Evolutionary conservation across 1,140 invertebrate genomes (phyloP), one percentile per base, ranked within the genome.

Genomic region (Zeugodacus cucurbitae): DNA sequence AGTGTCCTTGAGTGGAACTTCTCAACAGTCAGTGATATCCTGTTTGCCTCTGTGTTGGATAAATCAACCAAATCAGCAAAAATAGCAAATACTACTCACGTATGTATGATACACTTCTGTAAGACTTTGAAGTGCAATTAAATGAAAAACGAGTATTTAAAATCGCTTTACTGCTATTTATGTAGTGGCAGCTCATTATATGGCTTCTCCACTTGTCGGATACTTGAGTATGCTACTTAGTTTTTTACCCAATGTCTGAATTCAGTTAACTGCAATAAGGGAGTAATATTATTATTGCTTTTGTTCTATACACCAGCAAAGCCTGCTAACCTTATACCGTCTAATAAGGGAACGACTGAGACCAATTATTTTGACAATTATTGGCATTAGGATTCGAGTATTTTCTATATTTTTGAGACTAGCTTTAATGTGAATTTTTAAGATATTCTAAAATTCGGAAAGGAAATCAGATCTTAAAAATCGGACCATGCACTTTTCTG

Each of bases 1-100:
- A 74, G 70, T 74, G 70, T 74, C 70, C 70, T 74, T 74, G 70
- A 74, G 1, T 37, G 32, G n/a, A 41, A 74, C 70, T 74, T 34
- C 22, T 29, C 70, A 74, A 74, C 70, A 74, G 70, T 41, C 70
- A 41, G 4, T n/a, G 70, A 74, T 74, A 74, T 74, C 6, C 29
- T 41, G 34, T 34, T 37, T 37, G 32, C 17, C 11, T 44, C 11
- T 44, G 37, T 41, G 32, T 41, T 74, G 70, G 22, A 11, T 74
- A 29, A 74, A 74, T 22, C 5, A 74, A 74, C 1, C 14, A 74
- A 74, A 26, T 67, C 70, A 74, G 70, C 37, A 74, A 26, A 37
- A 37, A 41, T 29, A 74, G 37, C 32, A 74, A 74, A 74, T 41
- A 41, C 14, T 70, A 34, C 32, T 70, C 26, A 34, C 5, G 17